Evolutionary conservation across 2,888 invertebrate species (phyloP), one percentile per base, ranked within the genome.

Genomic region (Lobophora halterata): DNA sequence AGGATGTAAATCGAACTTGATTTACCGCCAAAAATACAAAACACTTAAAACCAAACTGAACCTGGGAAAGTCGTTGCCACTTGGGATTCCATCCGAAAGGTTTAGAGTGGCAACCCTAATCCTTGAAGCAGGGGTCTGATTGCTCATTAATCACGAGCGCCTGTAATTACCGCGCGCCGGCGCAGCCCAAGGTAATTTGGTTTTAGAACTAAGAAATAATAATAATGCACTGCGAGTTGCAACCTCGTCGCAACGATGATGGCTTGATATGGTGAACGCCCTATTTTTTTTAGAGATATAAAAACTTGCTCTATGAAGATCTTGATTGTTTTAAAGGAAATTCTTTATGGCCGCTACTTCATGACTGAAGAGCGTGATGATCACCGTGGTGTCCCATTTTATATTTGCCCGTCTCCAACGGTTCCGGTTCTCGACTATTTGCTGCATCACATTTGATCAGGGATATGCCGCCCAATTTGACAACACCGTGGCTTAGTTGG

Each of bases 61-160:
- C 19, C 31, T 34, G 42, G 40, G 35, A 40, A 38, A 29, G 32
- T 25, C 32, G 13, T 28, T 49, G 46, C 41, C 47, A 59, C 51
- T 57, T 55, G 52, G 57, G 53, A 58, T 53, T 55, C 52, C 12
- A 34, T 57, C 58, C 51, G 61, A 67, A 66, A 66, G 48, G 45
- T 34, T 16, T 38, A 58, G 46, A 58, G 53, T 32, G 55, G 52
- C 65, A 70, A 55, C 71, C 72, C 71, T 72, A 64, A 62, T 62
- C 65, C 63, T 20, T 21, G 29, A 29, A 54, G 62, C 64, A 66
- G 65, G 69, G 73, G 71, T 65, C 74, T 77, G 78, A 79, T 78
- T 71, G 77, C 78, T 82, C 85, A 81, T 85, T 86, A 85, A 83
- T 85, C 86, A 85, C 76, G 60, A 59, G 62, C 71, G 69, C 67